Percentiles rank a stretch among this genome's conserved stretches.
Evolutionary conservation across 2,888 invertebrate genomes (phyloP).

Genomic region (Lithophane socia): DNA sequence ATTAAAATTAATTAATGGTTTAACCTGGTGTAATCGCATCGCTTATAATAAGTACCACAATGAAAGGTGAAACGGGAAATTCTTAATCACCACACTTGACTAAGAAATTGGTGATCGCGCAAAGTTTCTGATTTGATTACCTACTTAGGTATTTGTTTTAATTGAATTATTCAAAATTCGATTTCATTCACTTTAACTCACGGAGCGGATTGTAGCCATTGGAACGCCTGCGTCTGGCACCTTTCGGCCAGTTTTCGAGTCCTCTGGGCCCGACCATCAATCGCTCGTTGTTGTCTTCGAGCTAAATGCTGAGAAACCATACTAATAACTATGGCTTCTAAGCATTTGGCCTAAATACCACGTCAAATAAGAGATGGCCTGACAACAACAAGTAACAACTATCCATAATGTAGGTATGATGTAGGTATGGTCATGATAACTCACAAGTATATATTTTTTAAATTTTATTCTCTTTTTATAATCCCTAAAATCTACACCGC

Average conservation of each 20-base stretch:
- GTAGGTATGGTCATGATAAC: neutral
- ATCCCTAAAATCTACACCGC: neutral
- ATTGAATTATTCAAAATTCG: too few relatives aligned
- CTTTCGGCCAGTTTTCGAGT: neutral
- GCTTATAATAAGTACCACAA: neutral
- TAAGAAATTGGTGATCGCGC: too few relatives aligned
- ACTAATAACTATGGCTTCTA: constrained; percentile 6
- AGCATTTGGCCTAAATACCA: neutral
- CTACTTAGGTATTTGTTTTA: too few relatives aligned
- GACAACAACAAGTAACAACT: neutral
- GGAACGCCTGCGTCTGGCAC: neutral
- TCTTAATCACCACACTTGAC: neutral
- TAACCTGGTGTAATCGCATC: neutral
- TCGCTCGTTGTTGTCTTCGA: constrained; percentile 21
- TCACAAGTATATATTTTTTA: neutral
- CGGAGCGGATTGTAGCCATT: constrained; percentile 12
- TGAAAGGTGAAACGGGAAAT: neutral
- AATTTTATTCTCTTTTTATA: neutral
- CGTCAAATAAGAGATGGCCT: neutral
- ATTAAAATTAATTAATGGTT: neutral
- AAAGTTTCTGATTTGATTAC: too few relatives aligned
- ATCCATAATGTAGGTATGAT: neutral
- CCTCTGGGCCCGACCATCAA: constrained; percentile 35
- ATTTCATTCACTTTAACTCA: neutral
- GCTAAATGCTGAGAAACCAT: constrained; percentile 23